These are phyloP conservation scores for Vidua macroura DNA, from an alignment of 2,113 vertebrate genomes.

Conservation along the genomic window DNA sequence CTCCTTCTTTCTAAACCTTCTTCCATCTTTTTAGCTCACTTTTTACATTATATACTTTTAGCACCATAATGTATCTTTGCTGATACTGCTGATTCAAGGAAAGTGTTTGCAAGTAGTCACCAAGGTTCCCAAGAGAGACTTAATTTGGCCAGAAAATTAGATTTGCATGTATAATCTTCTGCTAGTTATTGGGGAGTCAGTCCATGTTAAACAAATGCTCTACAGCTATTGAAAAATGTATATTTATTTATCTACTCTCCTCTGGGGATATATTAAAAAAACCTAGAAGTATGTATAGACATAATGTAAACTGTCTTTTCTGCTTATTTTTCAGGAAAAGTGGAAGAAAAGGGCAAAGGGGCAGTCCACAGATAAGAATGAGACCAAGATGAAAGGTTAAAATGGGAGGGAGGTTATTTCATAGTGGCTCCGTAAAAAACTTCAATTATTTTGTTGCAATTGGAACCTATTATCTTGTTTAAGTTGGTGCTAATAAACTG, in stretches of 20 bases:
- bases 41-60: conserved; percentile 56
- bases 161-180: conserved; percentile 18
- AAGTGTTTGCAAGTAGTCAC: conserved; percentile 15
- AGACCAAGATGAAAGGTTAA: conserved; percentile 34
- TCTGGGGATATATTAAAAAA: neutral
- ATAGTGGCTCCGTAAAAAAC: neutral
- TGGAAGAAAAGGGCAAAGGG: conserved; percentile 4
- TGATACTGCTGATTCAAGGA: neutral
- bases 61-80: conserved; percentile 7
- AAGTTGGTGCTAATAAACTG: conserved; percentile 28
- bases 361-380: conserved; percentile 20
- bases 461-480: conserved; percentile 36
- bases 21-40: conserved; percentile 21
- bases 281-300: neutral
- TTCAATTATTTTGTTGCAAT: conserved; percentile 40
- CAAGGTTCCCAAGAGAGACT: conserved; percentile 34
- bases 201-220: conserved; percentile 36
- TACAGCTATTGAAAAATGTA: neutral
- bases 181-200: conserved; percentile 2
- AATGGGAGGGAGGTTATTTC: neutral
- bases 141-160: conserved; percentile 47
- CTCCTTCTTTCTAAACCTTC: conserved; percentile 43
- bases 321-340: conserved; percentile 24
- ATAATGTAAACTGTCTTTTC: conserved; percentile 26
- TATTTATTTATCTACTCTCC: conserved; percentile 35